Conservation (phyloP, 2,113 vertebrate species). For the Caloenas nicobarica region DNA sequence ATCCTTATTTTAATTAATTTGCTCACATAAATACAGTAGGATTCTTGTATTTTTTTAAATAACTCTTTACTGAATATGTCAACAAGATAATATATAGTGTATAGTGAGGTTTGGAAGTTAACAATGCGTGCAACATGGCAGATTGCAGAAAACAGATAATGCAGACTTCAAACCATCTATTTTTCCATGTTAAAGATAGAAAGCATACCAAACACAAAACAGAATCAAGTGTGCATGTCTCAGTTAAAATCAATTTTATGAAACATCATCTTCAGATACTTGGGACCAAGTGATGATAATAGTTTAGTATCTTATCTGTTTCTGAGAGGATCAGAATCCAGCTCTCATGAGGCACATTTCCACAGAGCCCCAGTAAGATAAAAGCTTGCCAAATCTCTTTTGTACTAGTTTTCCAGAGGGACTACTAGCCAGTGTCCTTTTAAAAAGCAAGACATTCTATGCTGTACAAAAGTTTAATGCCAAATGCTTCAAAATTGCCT, state of each 20-base stretch:
- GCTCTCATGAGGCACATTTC: slow-evolving; percentile 30
- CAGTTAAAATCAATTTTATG: slow-evolving; percentile 53
- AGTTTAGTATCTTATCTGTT: slow-evolving; percentile 8
- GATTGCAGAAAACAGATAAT: slow-evolving; percentile 66
- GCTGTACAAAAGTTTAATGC: slow-evolving; percentile 12
- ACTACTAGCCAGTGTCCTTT: not conserved
- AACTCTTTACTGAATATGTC: slow-evolving; percentile 81
- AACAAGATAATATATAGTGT: slow-evolving; percentile 80
- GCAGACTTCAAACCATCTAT: slow-evolving; percentile 66
- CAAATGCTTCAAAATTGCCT: slow-evolving; percentile 26
- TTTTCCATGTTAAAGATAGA: slow-evolving; percentile 65
- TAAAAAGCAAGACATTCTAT: not conserved
- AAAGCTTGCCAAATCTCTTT: slow-evolving; percentile 29
- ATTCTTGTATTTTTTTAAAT: slow-evolving; percentile 71
- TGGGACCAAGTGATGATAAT: slow-evolving; percentile 1
- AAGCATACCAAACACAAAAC: slow-evolving; percentile 65
- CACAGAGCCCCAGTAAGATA: not conserved
- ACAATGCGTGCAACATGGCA: slow-evolving; percentile 76
- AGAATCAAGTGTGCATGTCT: slow-evolving; percentile 67
- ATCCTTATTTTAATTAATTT: slow-evolving; percentile 36
- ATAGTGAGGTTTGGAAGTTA: slow-evolving; percentile 74
- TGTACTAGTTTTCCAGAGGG: slow-evolving; percentile 54
- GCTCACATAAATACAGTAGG: slow-evolving; percentile 71
- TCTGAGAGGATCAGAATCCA: slow-evolving; percentile 35
- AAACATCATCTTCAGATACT: slow-evolving; percentile 17